Conservation (phyloP, 2,888 invertebrate species). For the Psylliodes chrysocephalus region DNA sequence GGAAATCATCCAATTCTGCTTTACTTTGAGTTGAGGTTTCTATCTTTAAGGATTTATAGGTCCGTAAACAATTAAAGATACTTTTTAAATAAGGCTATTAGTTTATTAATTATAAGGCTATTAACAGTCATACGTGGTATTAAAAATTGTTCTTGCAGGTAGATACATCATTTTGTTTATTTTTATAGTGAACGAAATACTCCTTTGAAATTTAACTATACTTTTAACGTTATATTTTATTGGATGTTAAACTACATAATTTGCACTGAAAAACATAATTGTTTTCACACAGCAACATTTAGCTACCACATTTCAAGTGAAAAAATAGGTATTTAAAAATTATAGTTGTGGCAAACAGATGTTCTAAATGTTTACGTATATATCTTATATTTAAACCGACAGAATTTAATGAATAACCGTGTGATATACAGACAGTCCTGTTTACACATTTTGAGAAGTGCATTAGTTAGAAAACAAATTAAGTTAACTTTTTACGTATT, state of each 20-base stretch:
- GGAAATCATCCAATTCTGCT: too few species aligned
- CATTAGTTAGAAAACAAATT: not conserved
- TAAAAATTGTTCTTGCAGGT: too few species aligned
- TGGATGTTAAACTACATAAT: constrained; percentile 24
- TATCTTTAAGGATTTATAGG: too few species aligned
- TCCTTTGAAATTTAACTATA: constrained; percentile 8
- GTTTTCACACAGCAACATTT: constrained; percentile 21
- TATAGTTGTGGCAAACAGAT: constrained; percentile 44
- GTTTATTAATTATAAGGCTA: too few species aligned
- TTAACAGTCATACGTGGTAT: too few species aligned
- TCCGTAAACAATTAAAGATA: too few species aligned
- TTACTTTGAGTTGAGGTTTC: too few species aligned
- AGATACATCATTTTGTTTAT: too few species aligned
- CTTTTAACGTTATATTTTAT: constrained; percentile 15
- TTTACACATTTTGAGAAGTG: constrained; percentile 3
- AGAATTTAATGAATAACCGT: constrained; percentile 9
- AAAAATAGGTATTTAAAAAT: constrained; percentile 32
- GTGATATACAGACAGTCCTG: not conserved
- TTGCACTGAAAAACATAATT: constrained; percentile 22
- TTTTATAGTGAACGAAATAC: too few species aligned
- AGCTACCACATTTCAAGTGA: constrained; percentile 14
- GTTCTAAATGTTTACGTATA: constrained; percentile 44
- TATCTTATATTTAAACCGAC: constrained; percentile 21
- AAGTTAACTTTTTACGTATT: too few species aligned
- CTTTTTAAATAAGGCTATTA: too few species aligned